phyloP scores from a whole-genome alignment of 2,888 invertebrate species.

The Athetis lepigone region DNA sequence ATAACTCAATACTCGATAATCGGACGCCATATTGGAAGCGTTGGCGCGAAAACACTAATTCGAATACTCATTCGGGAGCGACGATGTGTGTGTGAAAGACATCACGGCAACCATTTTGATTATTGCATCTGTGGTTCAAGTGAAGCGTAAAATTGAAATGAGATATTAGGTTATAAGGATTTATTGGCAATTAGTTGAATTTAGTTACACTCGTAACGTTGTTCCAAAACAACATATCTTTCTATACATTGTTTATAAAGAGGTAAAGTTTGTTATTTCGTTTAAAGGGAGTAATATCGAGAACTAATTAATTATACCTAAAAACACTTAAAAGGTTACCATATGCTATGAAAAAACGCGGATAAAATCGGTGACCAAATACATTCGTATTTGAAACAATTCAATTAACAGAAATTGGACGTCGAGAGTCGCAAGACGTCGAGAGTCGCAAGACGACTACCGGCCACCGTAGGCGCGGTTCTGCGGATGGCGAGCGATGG shows the following conservation, averaged over 20 bases:
- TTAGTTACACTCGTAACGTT: not conserved
- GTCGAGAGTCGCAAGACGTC: no score
- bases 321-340: no score
- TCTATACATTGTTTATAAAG: no score
- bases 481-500: no score
- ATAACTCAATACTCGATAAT: slow-evolving; percentile 41
- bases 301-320: no score
- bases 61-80: slow-evolving; percentile 37
- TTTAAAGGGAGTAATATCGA: no score
- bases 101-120: slow-evolving; percentile 14
- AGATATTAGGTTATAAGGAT: slow-evolving; percentile 23
- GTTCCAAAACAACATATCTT: no score
- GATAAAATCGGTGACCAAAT: no score
- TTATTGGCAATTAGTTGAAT: slow-evolving; percentile 13
- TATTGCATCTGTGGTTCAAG: slow-evolving; percentile 34
- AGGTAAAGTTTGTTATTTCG: no score
- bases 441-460: no score
- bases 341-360: no score
- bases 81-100: slow-evolving; percentile 45
- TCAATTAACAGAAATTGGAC: slow-evolving; percentile 16
- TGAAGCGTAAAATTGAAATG: slow-evolving; percentile 14
- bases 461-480: no score
- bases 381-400: slow-evolving; percentile 5
- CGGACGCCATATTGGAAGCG: slow-evolving; percentile 41
- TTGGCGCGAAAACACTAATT: slow-evolving; percentile 48